Base-by-base conservation (phyloP, 2,797 vertebrate species). In the Takifugu ocellatus region DNA sequence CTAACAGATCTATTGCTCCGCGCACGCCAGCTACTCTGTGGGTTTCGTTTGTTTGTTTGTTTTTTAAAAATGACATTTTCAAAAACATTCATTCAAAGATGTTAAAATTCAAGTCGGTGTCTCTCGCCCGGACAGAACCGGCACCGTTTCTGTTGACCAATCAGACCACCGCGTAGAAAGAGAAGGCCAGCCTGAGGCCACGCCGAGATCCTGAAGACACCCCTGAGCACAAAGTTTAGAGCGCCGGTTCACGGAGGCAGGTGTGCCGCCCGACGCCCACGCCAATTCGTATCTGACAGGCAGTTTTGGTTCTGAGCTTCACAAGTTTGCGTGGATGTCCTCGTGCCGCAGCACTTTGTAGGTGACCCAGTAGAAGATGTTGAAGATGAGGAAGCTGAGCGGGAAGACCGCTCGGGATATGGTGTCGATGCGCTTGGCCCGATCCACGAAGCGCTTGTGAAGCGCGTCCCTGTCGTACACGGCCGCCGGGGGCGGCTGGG, bases 291-390 rank as follows among this genome's bases (percentile, higher is more conserved):
- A 67, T 83, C 69, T 84, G 75, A 84, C 82, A 84, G 87, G 84
- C 85, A 86, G 85, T 89, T 90, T 87, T 77, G 81, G 78, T 87
- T 86, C 54, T 36, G 71, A 88, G 65, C 63, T 77, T 89, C 92
- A 96, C 85, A 94, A 91, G 79, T 90, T 85, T 11, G 87, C 74
- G 71, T 94, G 94, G 78, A 94, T 92, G 78, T 96, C 94, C 85
- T 96, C 94, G 0, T 93, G 93, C 76, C 84, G 88, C 83, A 97
- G 89, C 75, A 98, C 94, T 93, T 97, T 96, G 81, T 95, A 96
- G 67, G 95, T 82, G n/a, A 97, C 70, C 95, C 95, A 97, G 87
- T 97, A 98, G 88, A 97, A 96, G 87, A 96, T 88, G 70, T 97
- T 98, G 87, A 98, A 98, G 75, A 96, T 87, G 71, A 98, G 92